These are phyloP conservation scores for Schizopygopsis malacanthus DNA, from an alignment of 2,797 vertebrate genomes.

Conservation along the genomic window DNA sequence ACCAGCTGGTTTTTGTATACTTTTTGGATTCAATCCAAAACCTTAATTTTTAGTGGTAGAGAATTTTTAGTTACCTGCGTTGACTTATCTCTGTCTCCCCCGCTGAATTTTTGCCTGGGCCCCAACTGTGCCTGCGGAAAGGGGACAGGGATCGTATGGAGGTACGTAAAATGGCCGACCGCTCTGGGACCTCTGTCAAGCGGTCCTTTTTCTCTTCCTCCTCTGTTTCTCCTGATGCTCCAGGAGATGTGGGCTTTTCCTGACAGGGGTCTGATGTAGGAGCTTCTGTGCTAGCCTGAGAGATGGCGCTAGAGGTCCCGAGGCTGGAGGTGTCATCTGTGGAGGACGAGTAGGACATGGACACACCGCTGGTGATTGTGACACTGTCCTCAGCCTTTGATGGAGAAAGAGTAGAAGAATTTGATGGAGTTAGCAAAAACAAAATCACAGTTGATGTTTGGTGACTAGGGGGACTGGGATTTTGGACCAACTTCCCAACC, in stretches of 20 bases:
- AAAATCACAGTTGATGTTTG: constrained; percentile 9
- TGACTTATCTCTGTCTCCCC: constrained; percentile 80
- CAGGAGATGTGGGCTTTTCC: constrained; percentile 36
- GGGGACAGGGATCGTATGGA: constrained; percentile 84
- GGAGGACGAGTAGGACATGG: constrained; percentile 77
- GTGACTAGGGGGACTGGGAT: not conserved
- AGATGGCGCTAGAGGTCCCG: constrained; percentile 42
- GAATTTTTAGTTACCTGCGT: constrained; percentile 76
- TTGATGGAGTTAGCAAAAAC: not conserved
- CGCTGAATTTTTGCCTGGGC: constrained; percentile 79
- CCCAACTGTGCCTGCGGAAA: constrained; percentile 92
- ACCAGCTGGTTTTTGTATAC: not conserved
- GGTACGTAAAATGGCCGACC: constrained; percentile 71
- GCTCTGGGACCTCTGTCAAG: constrained; percentile 78
- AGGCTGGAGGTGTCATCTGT: constrained; percentile 72
- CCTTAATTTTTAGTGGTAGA: not conserved
- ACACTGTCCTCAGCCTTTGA: constrained; percentile 61
- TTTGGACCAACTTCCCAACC: not conserved
- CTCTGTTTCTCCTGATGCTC: constrained; percentile 67
- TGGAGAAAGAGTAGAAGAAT: constrained; percentile 6
- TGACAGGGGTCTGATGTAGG: not conserved
- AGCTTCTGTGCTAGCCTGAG: constrained; percentile 32
- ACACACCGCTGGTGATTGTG: constrained; percentile 59
- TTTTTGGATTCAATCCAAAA: not conserved
- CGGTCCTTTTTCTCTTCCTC: constrained; percentile 87